A percentile compares a stretch with the other conserved stretches of the same genome.
Conservation (phyloP, 2,113 vertebrate species). For the Myotis yumanensis region DNA sequence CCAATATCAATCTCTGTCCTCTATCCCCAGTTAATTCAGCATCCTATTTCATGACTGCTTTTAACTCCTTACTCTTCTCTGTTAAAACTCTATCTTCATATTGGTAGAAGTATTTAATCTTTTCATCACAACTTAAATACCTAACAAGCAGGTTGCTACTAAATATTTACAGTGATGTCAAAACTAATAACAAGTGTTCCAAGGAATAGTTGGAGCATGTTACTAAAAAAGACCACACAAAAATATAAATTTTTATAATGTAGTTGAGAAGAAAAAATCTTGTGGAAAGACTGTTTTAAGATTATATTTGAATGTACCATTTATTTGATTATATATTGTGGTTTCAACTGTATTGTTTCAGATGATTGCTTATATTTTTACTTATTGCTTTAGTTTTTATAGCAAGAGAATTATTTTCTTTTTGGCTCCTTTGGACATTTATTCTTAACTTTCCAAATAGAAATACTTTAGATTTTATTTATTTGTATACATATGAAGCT, state of each 20-base stretch:
- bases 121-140: slow-evolving; percentile 79
- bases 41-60: slow-evolving; percentile 37
- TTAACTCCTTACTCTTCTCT: slow-evolving; percentile 66
- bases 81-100: slow-evolving; percentile 69
- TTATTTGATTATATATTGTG: slow-evolving; percentile 45
- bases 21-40: not conserved
- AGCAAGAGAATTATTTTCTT: slow-evolving; percentile 37
- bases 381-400: slow-evolving; percentile 16
- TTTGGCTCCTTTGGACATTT: slow-evolving; percentile 2
- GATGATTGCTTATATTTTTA: slow-evolving; percentile 46
- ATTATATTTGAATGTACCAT: not conserved
- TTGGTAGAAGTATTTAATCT: slow-evolving; percentile 63
- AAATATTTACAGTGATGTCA: slow-evolving; percentile 81
- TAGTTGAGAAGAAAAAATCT: slow-evolving; percentile 44
- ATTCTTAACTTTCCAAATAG: slow-evolving; percentile 56
- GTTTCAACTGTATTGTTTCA: slow-evolving; percentile 53
- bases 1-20: slow-evolving; percentile 1
- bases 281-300: slow-evolving; percentile 48
- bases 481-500: slow-evolving; percentile 60
- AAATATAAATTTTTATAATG: slow-evolving; percentile 37
- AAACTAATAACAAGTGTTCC: slow-evolving; percentile 72
- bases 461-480: slow-evolving; percentile 61
- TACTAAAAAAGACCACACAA: slow-evolving; percentile 9
- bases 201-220: slow-evolving; percentile 32
- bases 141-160: slow-evolving; percentile 77